These are phyloP conservation scores for Xestoiulus laeticollis DNA, from an alignment of 2,888 invertebrate species.

Conservation along the genomic window DNA sequence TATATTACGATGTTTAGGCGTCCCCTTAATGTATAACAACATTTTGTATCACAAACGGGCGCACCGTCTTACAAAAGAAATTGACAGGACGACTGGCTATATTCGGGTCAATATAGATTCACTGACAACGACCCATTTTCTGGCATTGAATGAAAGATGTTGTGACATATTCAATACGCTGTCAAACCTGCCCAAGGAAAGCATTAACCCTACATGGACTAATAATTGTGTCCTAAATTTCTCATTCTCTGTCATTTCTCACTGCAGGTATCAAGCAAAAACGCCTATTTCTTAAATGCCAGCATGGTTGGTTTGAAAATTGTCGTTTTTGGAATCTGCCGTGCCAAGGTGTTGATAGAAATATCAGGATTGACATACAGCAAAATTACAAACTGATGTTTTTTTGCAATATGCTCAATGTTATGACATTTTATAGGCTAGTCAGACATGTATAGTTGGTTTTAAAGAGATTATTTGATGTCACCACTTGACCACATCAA, in stretches of 20 bases:
- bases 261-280: not conserved
- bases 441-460: too few relatives aligned
- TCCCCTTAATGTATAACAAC: not conserved
- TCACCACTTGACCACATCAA: too few relatives aligned
- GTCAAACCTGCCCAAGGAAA: not conserved
- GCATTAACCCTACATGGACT: not conserved
- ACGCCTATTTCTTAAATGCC: not conserved
- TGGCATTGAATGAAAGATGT: not conserved
- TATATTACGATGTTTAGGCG: conserved; percentile 11
- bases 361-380: too few relatives aligned
- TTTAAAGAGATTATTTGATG: too few relatives aligned
- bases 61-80: conserved; percentile 38
- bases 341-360: too few relatives aligned
- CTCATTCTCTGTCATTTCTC: not conserved
- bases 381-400: too few relatives aligned
- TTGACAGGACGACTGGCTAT: conserved; percentile 19
- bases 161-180: not conserved
- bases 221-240: not conserved
- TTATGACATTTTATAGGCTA: too few relatives aligned
- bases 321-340: too few relatives aligned
- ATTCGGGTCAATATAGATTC: conserved; percentile 39
- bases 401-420: too few relatives aligned
- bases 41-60: not conserved
- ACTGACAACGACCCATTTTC: conserved; percentile 19
- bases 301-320: too few relatives aligned